Evolutionary conservation across 92 coral and sea anemone genomes (phyloP), one percentile per base, ranked within the genome.

Genomic region (Plumapathes pennacea): DNA sequence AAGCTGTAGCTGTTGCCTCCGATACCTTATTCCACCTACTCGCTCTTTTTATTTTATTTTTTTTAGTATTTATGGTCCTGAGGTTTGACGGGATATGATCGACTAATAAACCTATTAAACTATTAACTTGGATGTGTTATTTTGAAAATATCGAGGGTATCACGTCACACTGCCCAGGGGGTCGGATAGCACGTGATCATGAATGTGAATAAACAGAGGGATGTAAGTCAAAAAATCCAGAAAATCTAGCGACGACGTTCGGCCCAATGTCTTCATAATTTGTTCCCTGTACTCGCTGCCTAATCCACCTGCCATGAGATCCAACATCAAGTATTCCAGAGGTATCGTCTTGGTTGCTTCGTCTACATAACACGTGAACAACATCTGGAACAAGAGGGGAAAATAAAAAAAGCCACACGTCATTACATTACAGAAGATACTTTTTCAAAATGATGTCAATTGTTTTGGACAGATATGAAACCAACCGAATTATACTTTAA

Each of bases 181-280:
- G 51, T 82, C 64, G 46, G 74, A 54, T 46, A 82, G 32, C 55
- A 82, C 80, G 38, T 82, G 83, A 46, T 82, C 83, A 36, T 82
- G 96, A 37, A 88, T 88, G 41, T 88, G 86, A 54, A 88, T 64
- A 18, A 92, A 92, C 13, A 92, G 54, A 8, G 98, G 98, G 12
- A 92, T 83, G 26, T 92, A 89, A 10, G 98, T 89, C 25, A 92
- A 60, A 31, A 92, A 92, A 58, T 92, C 98, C 23, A 92, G 69
- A 61, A 84, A 92, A 61, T 88, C 98, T 61, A 92, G 68, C 52
- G 77, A 62, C 10, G 90, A 70, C 36, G 83, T 84, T 66, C 43
- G 79, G 45, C 90, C 86, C 32, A 92, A 83, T 64, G 59, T 78
- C 48, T 54, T 60, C 21, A 89, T 63, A 0, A 86, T 74, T 27